These are phyloP conservation scores for Pelmatolapia mariae DNA, from an alignment of 2,113 vertebrate species.

Conservation along the genomic window DNA sequence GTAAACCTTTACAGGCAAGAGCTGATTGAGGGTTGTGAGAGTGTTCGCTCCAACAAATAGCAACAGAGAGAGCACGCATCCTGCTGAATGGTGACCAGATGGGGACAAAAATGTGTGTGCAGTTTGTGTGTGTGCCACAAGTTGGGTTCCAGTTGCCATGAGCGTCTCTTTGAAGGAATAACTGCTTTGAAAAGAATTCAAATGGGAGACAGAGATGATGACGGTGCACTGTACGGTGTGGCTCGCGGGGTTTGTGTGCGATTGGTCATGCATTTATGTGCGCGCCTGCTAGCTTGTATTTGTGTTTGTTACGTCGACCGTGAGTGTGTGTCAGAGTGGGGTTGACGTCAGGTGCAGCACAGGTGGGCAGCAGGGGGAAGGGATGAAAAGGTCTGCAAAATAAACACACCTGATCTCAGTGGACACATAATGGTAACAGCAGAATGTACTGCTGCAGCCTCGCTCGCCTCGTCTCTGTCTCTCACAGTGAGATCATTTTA, in stretches of 20 bases:
- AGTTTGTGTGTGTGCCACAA: conserved; percentile 13
- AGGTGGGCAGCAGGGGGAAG: conserved; percentile 54
- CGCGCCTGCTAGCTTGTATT: background rate
- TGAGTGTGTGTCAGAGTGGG: conserved; percentile 5
- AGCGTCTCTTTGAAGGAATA: conserved; percentile 39
- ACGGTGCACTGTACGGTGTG: background rate
- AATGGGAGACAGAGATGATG: conserved; percentile 37
- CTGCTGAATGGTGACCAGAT: conserved; percentile 60
- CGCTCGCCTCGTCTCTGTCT: background rate
- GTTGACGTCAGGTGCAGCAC: conserved; percentile 52
- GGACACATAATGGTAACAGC: background rate
- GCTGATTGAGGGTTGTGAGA: conserved; percentile 38
- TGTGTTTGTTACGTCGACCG: background rate
- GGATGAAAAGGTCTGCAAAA: conserved; percentile 53
- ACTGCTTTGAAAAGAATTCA: conserved; percentile 50
- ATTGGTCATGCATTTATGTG: background rate
- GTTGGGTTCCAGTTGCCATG: conserved; percentile 16
- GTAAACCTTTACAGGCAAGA: background rate
- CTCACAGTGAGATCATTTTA: background rate
- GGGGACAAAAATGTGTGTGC: conserved; percentile 45
- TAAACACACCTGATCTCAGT: conserved; percentile 62
- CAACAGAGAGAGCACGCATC: conserved; percentile 44
- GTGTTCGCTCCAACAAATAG: conserved; percentile 37
- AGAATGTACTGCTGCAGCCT: background rate
- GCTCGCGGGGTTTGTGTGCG: background rate